Evolutionary conservation across 92 coral and sea anemone species (phyloP), one percentile per base, ranked within the genome.

Genomic region (Pocillopora grandis): DNA sequence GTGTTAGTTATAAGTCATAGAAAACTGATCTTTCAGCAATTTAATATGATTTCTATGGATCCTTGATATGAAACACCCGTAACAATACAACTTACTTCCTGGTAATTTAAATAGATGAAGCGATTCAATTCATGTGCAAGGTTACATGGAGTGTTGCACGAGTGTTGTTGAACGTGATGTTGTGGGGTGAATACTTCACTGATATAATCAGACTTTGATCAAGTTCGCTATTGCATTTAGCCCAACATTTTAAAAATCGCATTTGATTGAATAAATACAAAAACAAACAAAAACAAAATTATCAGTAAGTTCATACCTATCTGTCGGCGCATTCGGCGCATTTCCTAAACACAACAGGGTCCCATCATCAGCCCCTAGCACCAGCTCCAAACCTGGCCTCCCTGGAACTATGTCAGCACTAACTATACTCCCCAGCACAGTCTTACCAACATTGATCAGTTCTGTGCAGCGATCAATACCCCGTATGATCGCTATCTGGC

Each of bases 391-490:
- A 14, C 95, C 98, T 82, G 85, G 93, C 58, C 83, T 92, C 79
- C 86, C 90, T 66, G 83, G 66, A 58, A 85, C 61, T 81, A 94
- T 79, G 76, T 94, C 88, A 66, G 87, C 91, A 55, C 93, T 77
- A 13, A 94, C 95, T 42, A 90, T 92, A 63, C 87, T 86, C 10
- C 92, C 87, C 20, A 92, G 75, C 6, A 89, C 88, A 48, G 90
- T 76, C 68, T 92, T 85, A 55, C 86, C 91, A 68, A 75, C 86
- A 27, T 81, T 86, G 81, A 94, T 87, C 72, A 92, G 77, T 55
- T 94, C 95, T 63, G 87, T 79, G 65, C 98, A 94, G 70, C 83
- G 93, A 64, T 94, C 98, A 48, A 83, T 94, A 10, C 98, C 95
- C 21, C 95, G 81, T 49, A 94, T 87, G 81, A 94, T 87, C 48